A percentile compares a stretch with the other conserved stretches of the same genome.
phyloP scores from a whole-genome alignment of 2,888 invertebrate species.

The Lydus trimaculatus region DNA sequence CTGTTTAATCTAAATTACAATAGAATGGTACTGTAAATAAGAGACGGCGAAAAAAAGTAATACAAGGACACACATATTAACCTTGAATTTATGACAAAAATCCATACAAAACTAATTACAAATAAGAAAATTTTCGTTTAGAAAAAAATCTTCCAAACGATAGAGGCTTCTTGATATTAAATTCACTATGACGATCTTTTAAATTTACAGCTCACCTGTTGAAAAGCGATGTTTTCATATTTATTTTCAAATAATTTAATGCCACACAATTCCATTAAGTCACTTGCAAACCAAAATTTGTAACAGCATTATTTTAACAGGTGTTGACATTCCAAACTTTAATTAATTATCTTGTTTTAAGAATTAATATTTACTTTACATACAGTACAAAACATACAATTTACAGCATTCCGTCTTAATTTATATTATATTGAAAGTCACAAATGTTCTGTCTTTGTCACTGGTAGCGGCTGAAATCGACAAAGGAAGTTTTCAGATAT shows the following conservation, averaged over 20 bases:
- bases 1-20: slow-evolving; percentile 13
- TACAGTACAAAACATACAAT: too few relatives aligned
- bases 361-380: too few relatives aligned
- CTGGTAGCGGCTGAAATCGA: not conserved
- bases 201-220: not conserved
- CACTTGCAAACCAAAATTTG: not conserved
- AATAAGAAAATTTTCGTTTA: not conserved
- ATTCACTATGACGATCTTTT: not conserved
- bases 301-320: not conserved
- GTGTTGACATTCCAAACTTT: not conserved
- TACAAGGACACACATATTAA: not conserved
- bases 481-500: not conserved
- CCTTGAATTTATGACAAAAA: not conserved
- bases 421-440: too few relatives aligned
- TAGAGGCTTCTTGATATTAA: not conserved
- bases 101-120: not conserved
- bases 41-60: not conserved
- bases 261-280: not conserved
- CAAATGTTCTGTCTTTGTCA: too few relatives aligned
- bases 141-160: slow-evolving; percentile 17
- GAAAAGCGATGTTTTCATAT: not conserved
- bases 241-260: not conserved
- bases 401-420: too few relatives aligned
- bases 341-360: too few relatives aligned
- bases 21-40: not conserved